Evolutionary conservation across 2,797 vertebrate genomes (phyloP).

Genomic region (Mormyrops attenuatus): DNA sequence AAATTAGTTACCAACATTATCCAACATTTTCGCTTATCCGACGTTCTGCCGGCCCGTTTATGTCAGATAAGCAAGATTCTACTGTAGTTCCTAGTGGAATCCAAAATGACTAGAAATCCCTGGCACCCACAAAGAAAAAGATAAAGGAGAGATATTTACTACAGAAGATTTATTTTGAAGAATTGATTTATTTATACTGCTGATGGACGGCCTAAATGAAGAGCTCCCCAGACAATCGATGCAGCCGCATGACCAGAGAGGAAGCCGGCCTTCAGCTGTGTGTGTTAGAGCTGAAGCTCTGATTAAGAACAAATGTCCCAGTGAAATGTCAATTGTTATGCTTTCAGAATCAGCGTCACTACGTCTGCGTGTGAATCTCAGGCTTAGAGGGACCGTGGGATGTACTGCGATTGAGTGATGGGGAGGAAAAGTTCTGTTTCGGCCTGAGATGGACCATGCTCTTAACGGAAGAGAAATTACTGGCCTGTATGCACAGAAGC

Average conservation of each 20-base stretch:
- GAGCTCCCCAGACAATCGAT: slow-evolving; percentile 68
- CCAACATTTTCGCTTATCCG: too few relatives aligned
- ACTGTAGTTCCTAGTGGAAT: neutral
- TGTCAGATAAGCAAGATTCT: too few relatives aligned
- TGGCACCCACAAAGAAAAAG: neutral
- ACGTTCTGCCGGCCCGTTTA: too few relatives aligned
- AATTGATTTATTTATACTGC: slow-evolving; percentile 72
- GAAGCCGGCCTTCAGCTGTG: slow-evolving; percentile 65
- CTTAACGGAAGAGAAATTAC: neutral
- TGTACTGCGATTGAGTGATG: neutral
- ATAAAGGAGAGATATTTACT: neutral
- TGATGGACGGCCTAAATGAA: slow-evolving; percentile 72
- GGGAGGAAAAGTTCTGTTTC: neutral
- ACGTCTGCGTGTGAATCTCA: neutral
- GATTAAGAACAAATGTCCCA: slow-evolving; percentile 72
- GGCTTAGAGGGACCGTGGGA: neutral
- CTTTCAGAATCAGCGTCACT: neutral
- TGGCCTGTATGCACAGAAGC: neutral
- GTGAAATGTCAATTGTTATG: slow-evolving; percentile 68
- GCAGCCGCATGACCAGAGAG: slow-evolving; percentile 61
- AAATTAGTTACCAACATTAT: too few relatives aligned
- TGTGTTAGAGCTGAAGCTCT: slow-evolving; percentile 62
- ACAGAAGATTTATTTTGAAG: slow-evolving; percentile 41
- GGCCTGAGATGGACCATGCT: neutral
- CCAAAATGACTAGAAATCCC: neutral